Evolutionary conservation across 2,888 invertebrate genomes (phyloP).

Genomic region (Hydropsyche betteni): DNA sequence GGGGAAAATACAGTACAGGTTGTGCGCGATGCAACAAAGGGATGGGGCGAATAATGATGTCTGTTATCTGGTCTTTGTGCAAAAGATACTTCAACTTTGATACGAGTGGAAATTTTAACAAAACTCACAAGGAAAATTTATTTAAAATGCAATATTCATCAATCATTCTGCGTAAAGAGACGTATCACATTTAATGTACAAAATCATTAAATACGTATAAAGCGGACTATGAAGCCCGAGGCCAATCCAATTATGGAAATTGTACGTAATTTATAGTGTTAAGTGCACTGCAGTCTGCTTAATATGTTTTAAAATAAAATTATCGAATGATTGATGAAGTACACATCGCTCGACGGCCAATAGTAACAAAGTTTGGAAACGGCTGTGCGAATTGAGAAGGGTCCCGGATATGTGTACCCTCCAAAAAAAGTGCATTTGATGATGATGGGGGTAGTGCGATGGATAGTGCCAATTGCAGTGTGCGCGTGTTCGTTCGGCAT

Average conservation of each 20-base stretch:
- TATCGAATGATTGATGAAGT: constrained; percentile 17
- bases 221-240: constrained; percentile 6
- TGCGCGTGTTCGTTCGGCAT: constrained; percentile 45
- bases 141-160: background rate
- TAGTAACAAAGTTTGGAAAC: constrained; percentile 37
- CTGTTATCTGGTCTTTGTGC: constrained; percentile 16
- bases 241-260: constrained; percentile 27
- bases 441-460: constrained; percentile 24
- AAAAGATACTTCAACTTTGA: constrained; percentile 8
- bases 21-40: constrained; percentile 1
- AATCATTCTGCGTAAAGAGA: background rate
- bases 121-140: constrained; percentile 6
- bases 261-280: constrained; percentile 31
- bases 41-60: constrained; percentile 29
- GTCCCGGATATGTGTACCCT: constrained; percentile 41
- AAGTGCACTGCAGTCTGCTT: constrained; percentile 12
- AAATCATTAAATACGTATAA: constrained; percentile 32
- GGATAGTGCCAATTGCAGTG: constrained; percentile 44
- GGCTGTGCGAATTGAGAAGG: constrained; percentile 34
- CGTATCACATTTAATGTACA: constrained; percentile 18
- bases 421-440: constrained; percentile 40
- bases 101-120: background rate
- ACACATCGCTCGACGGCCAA: background rate
- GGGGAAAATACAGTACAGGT: constrained; percentile 39
- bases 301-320: constrained; percentile 27